These are phyloP conservation scores for Melieria crassipennis DNA, from an alignment of 2,888 invertebrate species.

Conservation along the genomic window DNA sequence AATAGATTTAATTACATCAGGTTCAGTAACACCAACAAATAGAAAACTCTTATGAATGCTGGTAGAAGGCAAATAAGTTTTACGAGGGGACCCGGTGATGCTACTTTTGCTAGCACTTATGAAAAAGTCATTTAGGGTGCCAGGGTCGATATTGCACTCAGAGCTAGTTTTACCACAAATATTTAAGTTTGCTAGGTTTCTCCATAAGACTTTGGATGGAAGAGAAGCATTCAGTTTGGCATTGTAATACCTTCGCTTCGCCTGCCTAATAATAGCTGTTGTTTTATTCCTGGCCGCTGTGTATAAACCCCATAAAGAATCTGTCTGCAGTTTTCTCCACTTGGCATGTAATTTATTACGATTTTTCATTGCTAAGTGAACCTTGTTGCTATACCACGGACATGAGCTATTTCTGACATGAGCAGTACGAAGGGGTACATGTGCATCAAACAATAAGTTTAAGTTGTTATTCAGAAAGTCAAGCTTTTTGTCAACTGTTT, in stretches of 20 bases:
- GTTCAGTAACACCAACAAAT: no score
- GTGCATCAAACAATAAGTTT: neutral
- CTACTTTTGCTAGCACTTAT: no score
- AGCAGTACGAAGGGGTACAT: neutral
- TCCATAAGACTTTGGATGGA: neutral
- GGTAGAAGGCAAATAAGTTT: no score
- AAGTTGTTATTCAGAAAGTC: neutral
- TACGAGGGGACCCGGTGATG: no score
- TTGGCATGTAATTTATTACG: neutral
- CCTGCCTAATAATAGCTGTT: neutral
- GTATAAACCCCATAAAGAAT: neutral
- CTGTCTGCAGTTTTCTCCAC: neutral
- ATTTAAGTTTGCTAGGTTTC: neutral
- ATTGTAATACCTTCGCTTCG: neutral
- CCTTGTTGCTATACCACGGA: neutral
- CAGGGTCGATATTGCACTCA: constrained; percentile 4
- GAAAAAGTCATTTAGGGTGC: constrained; percentile 4
- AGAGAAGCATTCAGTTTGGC: neutral
- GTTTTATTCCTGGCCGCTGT: neutral
- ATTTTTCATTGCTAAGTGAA: neutral
- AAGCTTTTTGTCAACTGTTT: neutral
- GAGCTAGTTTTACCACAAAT: neutral
- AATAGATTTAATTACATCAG: no score
- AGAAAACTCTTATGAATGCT: no score
- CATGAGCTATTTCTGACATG: neutral